Base-by-base conservation (phyloP, 2,888 invertebrate species). In the Galeopsomyia nigrocyanea region DNA sequence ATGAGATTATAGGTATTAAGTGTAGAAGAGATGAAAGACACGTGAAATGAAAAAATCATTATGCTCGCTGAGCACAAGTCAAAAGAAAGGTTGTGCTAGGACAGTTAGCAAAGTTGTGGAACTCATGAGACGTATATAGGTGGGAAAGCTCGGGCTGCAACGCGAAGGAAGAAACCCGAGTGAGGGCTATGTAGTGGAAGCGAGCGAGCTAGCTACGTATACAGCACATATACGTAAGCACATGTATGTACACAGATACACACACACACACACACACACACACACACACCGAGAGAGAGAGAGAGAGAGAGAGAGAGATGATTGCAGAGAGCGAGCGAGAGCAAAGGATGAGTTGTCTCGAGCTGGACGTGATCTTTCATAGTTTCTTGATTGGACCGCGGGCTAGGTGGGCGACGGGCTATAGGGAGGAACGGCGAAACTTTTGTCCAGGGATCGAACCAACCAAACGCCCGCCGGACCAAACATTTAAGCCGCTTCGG, bases 321-420 rank as follows among this genome's bases (percentile, higher is more conserved):
- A 14, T 19, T 49, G 47, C 14, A 56, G 63, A 58, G 39, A 17
- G 26, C 26, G 26, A 26, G 26, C 26, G 39, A 17, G 57, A 26
- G 3, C 47, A 56, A 39, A 56, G 56, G 62, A 73, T 61, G 67
- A 63, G 70, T 70, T 73, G 73, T 73, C 73, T 76, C 77, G 79
- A 79, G 77, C 77, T 81, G 84, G 80, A 86, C 85, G 85, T 86
- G 85, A 86, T 85, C 85, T 85, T 85, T 86, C 84, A 85, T 84
- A 83, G 84, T 80, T 78, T 82, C 83, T 84, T 85, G 85, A 85
- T 85, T 85, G 85, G 82, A 81, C 73, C 67, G 65, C 65, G 76
- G 58, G 78, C 74, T 74, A 22, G 50, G 26, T n/a, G 31, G 50
- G 26, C 26, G 31, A 58, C 55, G 21, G 19, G 14, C 57, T 2